phyloP scores from a whole-genome alignment of 2,113 vertebrate species.

The Corapipo altera region DNA sequence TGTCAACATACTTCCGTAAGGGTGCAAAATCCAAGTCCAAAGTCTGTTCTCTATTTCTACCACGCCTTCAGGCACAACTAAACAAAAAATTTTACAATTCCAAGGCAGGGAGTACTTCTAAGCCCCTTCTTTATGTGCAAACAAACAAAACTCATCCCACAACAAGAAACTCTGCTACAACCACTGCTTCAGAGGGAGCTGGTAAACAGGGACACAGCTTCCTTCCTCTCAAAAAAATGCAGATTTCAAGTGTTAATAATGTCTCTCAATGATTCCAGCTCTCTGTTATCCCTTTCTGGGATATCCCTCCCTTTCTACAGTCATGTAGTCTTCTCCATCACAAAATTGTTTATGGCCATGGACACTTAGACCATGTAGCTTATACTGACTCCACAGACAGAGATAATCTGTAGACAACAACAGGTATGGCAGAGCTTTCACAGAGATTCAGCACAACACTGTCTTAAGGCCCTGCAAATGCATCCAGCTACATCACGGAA shows the following conservation, averaged over 20 bases:
- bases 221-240: background rate
- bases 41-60: background rate
- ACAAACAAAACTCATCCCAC: background rate
- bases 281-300: background rate
- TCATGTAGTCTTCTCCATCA: background rate
- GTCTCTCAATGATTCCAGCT: background rate
- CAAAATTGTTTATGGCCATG: background rate
- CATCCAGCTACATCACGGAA: background rate
- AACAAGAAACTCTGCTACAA: background rate
- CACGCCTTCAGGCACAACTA: background rate
- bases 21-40: background rate
- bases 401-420: background rate
- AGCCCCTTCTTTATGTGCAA: background rate
- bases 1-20: background rate
- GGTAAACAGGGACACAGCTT: background rate
- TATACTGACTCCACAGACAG: background rate
- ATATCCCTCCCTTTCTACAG: background rate
- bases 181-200: background rate
- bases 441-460: background rate
- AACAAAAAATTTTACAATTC: background rate
- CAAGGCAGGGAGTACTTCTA: background rate
- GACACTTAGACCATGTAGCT: background rate
- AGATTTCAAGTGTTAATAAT: background rate
- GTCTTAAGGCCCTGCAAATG: background rate
- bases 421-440: rapidly evolving